A percentile compares a stretch with the other conserved stretches of the same genome.
Conservation (phyloP, 2,797 vertebrate genomes). For the Pipistrellus pygmaeus region DNA sequence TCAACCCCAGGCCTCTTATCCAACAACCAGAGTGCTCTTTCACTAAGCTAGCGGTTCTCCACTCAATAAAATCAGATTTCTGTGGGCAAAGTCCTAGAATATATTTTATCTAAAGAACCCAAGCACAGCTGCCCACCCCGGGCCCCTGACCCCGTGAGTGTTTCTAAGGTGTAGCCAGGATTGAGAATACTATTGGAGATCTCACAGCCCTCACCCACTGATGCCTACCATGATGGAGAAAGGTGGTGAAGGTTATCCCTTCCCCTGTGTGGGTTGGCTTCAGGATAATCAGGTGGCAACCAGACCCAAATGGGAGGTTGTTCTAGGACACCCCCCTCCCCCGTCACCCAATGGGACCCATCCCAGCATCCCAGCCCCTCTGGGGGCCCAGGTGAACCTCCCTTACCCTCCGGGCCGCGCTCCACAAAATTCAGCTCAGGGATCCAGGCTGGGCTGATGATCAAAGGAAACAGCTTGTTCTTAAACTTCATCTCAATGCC, state of each 20-base stretch:
- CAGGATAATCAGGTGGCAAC: neutral
- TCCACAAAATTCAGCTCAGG: conserved; percentile 92
- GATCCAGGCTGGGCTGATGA: conserved; percentile 93
- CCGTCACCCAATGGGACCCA: fast-evolving
- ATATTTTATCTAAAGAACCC: neutral
- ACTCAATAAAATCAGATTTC: conserved; percentile 1
- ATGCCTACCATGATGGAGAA: neutral
- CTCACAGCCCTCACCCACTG: neutral
- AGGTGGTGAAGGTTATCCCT: neutral
- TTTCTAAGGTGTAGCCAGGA: neutral
- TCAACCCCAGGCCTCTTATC: neutral
- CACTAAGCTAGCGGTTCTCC: neutral
- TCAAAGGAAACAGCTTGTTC: conserved; percentile 93
- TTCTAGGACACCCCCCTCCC: neutral
- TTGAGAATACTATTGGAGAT: neutral
- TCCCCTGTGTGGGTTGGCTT: fast-evolving
- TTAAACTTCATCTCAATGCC: conserved; percentile 98
- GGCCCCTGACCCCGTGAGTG: fast-evolving
- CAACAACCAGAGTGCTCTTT: neutral
- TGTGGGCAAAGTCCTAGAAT: neutral
- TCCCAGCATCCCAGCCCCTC: neutral
- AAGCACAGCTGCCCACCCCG: neutral
- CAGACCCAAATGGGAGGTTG: neutral
- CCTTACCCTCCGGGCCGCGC: conserved; percentile 90
- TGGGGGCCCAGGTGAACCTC: neutral